Evolutionary conservation across 2,113 vertebrate genomes (phyloP), one percentile per base, ranked within the genome.

Genomic region (Misgurnus mizolepis): DNA sequence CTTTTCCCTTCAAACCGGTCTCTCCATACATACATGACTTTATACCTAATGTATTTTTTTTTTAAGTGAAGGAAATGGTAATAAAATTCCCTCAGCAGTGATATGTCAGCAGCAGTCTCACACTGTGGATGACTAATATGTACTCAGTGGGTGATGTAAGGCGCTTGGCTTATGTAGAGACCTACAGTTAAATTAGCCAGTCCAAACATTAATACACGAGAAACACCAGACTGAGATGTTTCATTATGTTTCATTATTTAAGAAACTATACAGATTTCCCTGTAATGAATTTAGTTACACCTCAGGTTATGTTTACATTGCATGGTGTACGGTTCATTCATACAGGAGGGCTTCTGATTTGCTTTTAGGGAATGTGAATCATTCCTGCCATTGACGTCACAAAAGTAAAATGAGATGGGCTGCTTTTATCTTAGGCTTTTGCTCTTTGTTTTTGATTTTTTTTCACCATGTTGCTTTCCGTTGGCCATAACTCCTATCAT

Each of bases 71-170:
- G 6, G 18, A 27, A 27, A n/a, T 12, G 6, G 53, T 27, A 64
- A 55, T 40, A 17, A 56, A 78, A 67, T 27, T 53, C 40, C 39
- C 49, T 64, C 39, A 78, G 64, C 75, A 65, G 75, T 64, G 49
- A 77, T 41, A 77, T 77, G 49, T 67, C 76, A 53, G 76, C 11
- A 22, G 6, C 22, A 78, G 75, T 67, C 49, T 77, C 64, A 78
- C 47, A 78, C 64, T 43, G 75, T n/a, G 39, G 39, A 78, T 78
- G 75, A 78, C 75, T 78, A 78, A 78, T 78, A 64, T 67, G n/a
- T 41, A 8, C 62, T 34, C 65, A 41, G 47, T 56, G 50, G 61
- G 64, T 77, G 75, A 78, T 78, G 50, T 67, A 67, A 34, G 67
- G 67, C 43, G n/a, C 53, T 77, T 22, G 43, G 62, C 62, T 56